Conservation (phyloP, 1,140 invertebrate genomes). For the Drosophila pachea region DNA sequence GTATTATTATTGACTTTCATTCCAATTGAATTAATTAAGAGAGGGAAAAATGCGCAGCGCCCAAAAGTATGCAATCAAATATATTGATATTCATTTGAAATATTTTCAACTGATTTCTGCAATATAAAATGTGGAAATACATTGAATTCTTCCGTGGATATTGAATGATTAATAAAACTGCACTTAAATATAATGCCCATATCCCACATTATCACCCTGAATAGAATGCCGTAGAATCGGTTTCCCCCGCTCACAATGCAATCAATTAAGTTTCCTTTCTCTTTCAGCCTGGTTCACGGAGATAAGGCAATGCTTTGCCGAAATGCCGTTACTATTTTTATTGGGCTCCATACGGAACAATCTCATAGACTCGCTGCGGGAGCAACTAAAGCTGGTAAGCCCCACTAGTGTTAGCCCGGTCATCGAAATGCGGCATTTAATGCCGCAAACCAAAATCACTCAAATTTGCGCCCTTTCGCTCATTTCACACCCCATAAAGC, state of each 20-base stretch:
- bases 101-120: too few relatives aligned
- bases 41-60: too few relatives aligned
- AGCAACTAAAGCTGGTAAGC: conserved; percentile 74
- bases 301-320: conserved; percentile 79
- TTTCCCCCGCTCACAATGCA: conserved; percentile 20
- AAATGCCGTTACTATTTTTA: conserved; percentile 84
- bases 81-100: too few relatives aligned
- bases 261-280: conserved; percentile 44
- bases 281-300: conserved; percentile 78
- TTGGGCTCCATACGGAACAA: conserved; percentile 82
- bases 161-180: too few relatives aligned
- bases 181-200: background rate
- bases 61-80: too few relatives aligned
- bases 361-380: conserved; percentile 81
- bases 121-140: too few relatives aligned
- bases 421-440: conserved; percentile 45
- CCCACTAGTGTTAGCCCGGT: conserved; percentile 29
- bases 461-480: conserved; percentile 71
- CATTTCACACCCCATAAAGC: conserved; percentile 74
- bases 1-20: too few relatives aligned
- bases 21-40: too few relatives aligned
- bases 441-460: conserved; percentile 62
- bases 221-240: conserved; percentile 8
- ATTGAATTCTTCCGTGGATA: too few relatives aligned
- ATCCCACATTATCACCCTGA: background rate